Base-by-base conservation (phyloP, 2,888 invertebrate species). In the Myathropa florea region DNA sequence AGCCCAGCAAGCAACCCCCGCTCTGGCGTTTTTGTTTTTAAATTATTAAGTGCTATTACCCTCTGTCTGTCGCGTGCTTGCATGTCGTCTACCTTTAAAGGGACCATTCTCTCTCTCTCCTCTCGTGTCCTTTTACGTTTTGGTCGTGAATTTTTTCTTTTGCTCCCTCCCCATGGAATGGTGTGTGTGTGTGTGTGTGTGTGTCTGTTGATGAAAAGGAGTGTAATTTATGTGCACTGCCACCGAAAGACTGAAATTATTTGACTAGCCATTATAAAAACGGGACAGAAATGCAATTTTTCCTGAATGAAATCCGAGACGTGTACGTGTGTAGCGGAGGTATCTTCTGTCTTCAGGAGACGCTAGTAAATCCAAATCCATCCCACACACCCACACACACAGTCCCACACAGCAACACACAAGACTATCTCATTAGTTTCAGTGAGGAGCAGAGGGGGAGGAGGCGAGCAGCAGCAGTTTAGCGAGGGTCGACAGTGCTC, bases 1-100 rank as follows among this genome's bases (percentile, higher is more conserved):
- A 75, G 39, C 70, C 57, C 67, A 65, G 18, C 68, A 53, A 23
- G 57, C 71, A 46, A 53, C 72, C 71, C 83, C 70, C 39, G 67
- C 75, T 73, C 75, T 57, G 61, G 9, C 53, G 79, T 61, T 87
- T n/a, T 87, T 87, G 87, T 87, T 83, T 46, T 86, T 87, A 87
- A 87, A 87, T 87, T 87, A 87, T 87, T 87, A 87, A 87, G 87
- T 87, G 83, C 87, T 76, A 87, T 83, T 87, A 87, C 86, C 86
- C 79, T 83, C 83, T 83, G 87, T 87, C 87, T 87, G 87, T 87
- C 87, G 87, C 87, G 87, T 87, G 87, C 83, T 87, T 76, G 72
- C 79, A 72, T 79, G 83, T 70, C 67, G 70, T 76, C 57, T 75
- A 81, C 85, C 85, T 81, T 85, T 61, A 70, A 77, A 64, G 85